These are phyloP conservation scores for Basileuterus tristriatus DNA, from an alignment of 2,797 vertebrate species.

Conservation along the genomic window DNA sequence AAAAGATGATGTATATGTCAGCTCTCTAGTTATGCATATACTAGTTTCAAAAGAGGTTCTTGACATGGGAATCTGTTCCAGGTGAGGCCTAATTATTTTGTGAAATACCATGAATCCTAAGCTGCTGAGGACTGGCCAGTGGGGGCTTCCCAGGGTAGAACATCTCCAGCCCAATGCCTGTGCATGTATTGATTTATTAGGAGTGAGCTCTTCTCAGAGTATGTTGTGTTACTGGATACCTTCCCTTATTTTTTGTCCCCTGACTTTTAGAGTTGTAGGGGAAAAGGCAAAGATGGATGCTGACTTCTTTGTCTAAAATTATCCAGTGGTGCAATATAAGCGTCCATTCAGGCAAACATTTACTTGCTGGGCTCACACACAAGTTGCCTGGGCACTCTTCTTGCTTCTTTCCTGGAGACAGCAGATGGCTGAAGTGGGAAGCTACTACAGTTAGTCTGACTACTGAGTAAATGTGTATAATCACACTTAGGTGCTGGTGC, in stretches of 20 bases:
- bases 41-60: background rate
- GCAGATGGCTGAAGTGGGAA: constrained; percentile 66
- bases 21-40: background rate
- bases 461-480: constrained; percentile 38
- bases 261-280: background rate
- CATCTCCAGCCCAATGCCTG: rapidly evolving
- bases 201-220: background rate
- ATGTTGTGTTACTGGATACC: background rate
- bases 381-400: constrained; percentile 1
- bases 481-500: background rate
- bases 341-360: background rate
- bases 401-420: background rate
- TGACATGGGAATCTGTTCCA: background rate
- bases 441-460: constrained; percentile 54
- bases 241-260: background rate
- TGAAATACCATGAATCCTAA: background rate
- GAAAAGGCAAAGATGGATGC: background rate
- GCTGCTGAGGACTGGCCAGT: background rate
- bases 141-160: background rate
- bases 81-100: background rate
- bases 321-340: background rate
- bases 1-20: background rate
- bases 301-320: background rate
- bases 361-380: background rate
- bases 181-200: background rate